A percentile compares a stretch with the other conserved stretches of the same genome.
phyloP scores from a whole-genome alignment of 2,888 invertebrate genomes.

The Mamestra brassicae region DNA sequence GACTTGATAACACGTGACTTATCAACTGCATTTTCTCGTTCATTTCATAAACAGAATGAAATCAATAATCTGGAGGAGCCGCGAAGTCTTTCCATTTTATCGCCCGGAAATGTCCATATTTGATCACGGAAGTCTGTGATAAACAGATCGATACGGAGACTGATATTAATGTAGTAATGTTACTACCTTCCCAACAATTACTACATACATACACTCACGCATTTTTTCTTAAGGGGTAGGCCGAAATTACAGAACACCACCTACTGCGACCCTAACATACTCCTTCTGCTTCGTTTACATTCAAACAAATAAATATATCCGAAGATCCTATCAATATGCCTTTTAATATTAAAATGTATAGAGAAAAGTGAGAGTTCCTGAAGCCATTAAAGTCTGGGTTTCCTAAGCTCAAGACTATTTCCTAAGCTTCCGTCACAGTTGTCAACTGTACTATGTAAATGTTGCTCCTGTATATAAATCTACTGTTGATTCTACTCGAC shows the following conservation, averaged over 20 bases:
- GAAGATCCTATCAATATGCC: too few species aligned
- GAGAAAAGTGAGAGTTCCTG: neutral
- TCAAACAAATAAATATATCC: too few species aligned
- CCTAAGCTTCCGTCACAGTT: neutral
- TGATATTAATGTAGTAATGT: neutral
- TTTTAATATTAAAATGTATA: neutral
- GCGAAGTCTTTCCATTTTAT: conserved; percentile 17
- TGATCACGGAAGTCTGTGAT: conserved; percentile 25
- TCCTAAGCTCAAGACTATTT: neutral
- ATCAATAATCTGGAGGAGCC: conserved; percentile 11
- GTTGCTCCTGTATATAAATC: neutral
- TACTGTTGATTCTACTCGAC: conserved; percentile 14
- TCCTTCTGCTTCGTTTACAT: neutral
- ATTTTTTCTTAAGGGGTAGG: neutral
- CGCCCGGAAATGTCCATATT: conserved; percentile 11
- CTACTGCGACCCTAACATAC: neutral
- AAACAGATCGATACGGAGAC: conserved; percentile 19
- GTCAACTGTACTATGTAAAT: neutral
- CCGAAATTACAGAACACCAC: neutral
- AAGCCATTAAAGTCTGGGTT: neutral
- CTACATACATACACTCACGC: neutral
- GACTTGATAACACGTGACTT: conserved; percentile 24
- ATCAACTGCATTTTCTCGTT: conserved; percentile 9
- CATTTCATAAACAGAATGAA: conserved; percentile 9
- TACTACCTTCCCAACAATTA: neutral